These are phyloP conservation scores for Diadumene lineata DNA, from an alignment of 92 coral and sea anemone genomes.

Conservation along the genomic window DNA sequence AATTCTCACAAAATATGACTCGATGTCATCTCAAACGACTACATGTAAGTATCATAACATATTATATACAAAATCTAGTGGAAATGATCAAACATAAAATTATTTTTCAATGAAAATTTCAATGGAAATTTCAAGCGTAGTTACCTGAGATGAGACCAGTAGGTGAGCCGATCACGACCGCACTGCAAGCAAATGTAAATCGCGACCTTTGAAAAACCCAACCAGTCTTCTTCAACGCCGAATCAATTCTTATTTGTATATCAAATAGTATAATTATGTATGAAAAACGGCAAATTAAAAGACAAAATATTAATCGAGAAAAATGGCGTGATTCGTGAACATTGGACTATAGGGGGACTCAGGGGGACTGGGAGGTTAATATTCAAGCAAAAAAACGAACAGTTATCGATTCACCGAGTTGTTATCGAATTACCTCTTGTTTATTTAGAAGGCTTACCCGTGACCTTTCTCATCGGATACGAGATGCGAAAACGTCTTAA, in stretches of 20 bases:
- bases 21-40: not conserved
- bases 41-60: not conserved
- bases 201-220: not conserved
- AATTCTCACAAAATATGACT: not conserved
- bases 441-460: not conserved
- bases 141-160: not conserved
- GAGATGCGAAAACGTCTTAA: not conserved
- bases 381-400: not conserved
- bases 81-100: not conserved
- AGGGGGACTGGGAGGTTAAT: no score
- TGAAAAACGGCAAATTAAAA: not conserved
- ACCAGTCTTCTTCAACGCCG: not conserved
- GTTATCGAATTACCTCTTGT: not conserved
- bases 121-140: not conserved
- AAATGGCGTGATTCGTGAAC: not conserved
- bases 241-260: not conserved
- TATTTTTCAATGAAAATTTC: not conserved
- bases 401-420: not conserved
- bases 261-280: not conserved
- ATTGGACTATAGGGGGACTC: not conserved
- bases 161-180: not conserved
- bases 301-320: conserved; percentile 2
- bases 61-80: not conserved
- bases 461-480: not conserved
- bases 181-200: not conserved